phyloP scores from a whole-genome alignment of 2,113 vertebrate genomes.

The Pseudorasbora parva region DNA sequence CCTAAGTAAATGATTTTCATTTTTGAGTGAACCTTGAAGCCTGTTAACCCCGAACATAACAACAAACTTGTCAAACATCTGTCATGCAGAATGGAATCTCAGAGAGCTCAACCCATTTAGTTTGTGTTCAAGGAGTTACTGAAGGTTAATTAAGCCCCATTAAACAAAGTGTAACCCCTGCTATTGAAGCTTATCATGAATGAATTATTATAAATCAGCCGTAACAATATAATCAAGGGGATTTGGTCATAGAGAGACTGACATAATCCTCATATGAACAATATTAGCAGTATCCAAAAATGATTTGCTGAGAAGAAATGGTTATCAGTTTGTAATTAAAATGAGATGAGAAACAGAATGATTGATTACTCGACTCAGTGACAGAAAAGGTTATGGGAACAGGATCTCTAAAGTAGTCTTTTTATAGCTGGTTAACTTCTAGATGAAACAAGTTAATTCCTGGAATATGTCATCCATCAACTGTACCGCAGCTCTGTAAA shows the following conservation, averaged over 20 bases:
- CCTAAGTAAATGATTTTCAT: background rate
- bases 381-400: conserved; percentile 30
- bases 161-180: conserved; percentile 49
- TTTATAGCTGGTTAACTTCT: conserved; percentile 47
- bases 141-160: conserved; percentile 54
- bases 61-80: conserved; percentile 15
- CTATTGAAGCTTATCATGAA: conserved; percentile 46
- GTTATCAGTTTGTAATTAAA: conserved; percentile 38
- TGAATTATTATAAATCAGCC: conserved; percentile 50
- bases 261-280: conserved; percentile 39
- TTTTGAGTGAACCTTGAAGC: background rate
- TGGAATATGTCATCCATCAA: conserved; percentile 26
- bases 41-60: too few relatives aligned
- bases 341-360: conserved; percentile 42
- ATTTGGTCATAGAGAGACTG: conserved; percentile 35
- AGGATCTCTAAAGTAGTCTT: conserved; percentile 4
- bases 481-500: background rate
- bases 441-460: conserved; percentile 23
- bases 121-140: conserved; percentile 41
- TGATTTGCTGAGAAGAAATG: conserved; percentile 17
- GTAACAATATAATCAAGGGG: conserved; percentile 48
- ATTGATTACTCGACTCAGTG: conserved; percentile 36
- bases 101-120: conserved; percentile 9
- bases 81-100: background rate
- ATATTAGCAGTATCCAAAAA: conserved; percentile 12